Conservation (phyloP, 1,140 invertebrate genomes). For the Pseudomyrmex concolor region DNA sequence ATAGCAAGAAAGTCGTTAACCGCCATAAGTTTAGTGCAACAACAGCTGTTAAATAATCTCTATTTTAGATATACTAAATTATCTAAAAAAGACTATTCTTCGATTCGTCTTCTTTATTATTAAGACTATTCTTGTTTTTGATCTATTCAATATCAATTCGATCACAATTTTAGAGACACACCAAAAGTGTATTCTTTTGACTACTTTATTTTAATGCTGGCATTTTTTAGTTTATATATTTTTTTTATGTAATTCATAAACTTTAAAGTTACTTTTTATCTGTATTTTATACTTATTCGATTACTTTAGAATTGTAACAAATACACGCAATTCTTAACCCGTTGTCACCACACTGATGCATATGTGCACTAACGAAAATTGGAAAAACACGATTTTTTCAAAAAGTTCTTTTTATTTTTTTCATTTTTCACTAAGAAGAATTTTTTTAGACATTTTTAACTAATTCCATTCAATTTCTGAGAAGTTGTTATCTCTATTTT, state of each 20-base stretch:
- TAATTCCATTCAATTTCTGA: too few species aligned
- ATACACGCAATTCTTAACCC: background rate
- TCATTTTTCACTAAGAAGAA: too few species aligned
- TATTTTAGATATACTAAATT: slow-evolving; percentile 48
- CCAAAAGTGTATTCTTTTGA: too few species aligned
- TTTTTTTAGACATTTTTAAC: too few species aligned
- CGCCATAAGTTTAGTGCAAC: slow-evolving; percentile 16
- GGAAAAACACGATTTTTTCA: too few species aligned
- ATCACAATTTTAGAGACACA: slow-evolving; percentile 4
- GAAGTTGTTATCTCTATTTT: too few species aligned
- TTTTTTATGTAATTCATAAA: too few species aligned
- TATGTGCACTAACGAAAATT: too few species aligned
- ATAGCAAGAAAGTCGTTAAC: slow-evolving; percentile 25
- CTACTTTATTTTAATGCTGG: too few species aligned
- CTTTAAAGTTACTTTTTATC: background rate
- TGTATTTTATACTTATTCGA: background rate
- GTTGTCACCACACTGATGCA: too few species aligned
- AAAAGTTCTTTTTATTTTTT: too few species aligned
- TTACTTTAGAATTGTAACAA: background rate
- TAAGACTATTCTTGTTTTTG: slow-evolving; percentile 49
- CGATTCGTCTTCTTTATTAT: too few species aligned
- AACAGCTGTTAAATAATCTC: slow-evolving; percentile 63
- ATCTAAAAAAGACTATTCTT: slow-evolving; percentile 43
- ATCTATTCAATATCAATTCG: background rate
- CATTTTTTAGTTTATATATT: background rate